These are phyloP conservation scores for Microtus oregoni DNA, from an alignment of 2,113 vertebrate genomes.

Conservation along the genomic window DNA sequence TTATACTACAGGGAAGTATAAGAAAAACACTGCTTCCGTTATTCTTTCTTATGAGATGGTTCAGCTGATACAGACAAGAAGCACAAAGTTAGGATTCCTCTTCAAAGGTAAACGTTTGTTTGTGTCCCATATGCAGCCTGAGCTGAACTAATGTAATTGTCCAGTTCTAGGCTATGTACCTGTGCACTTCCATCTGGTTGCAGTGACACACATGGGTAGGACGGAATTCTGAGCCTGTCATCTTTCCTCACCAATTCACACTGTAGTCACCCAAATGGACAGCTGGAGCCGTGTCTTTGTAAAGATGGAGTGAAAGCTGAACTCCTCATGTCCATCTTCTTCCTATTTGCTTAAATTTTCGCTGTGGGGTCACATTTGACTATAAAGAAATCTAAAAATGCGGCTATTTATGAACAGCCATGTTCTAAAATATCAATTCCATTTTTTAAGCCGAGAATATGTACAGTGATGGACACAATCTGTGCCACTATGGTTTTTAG, in stretches of 20 bases:
- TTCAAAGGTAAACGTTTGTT: neutral
- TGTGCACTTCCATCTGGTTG: neutral
- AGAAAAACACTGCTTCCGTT: neutral
- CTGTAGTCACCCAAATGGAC: neutral
- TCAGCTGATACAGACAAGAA: neutral
- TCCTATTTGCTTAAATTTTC: neutral
- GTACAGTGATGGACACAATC: neutral
- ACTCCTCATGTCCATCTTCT: neutral
- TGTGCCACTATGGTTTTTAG: neutral
- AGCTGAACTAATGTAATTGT: neutral
- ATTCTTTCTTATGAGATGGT: neutral
- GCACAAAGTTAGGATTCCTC: neutral
- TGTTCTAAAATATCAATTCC: neutral
- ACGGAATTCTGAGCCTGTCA: neutral
- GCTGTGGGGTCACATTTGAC: neutral
- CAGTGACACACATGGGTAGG: too few species aligned
- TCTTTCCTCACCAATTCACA: too few species aligned
- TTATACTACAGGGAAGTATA: neutral
- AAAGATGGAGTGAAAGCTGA: neutral
- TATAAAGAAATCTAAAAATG: neutral
- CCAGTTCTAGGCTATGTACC: neutral
- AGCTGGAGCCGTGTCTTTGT: neutral
- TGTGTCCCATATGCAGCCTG: neutral
- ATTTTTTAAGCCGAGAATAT: neutral
- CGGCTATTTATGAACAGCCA: neutral